Evolutionary conservation across 2,888 invertebrate genomes (phyloP), one percentile per base, ranked within the genome.

Genomic region (Oscheius sp.): DNA sequence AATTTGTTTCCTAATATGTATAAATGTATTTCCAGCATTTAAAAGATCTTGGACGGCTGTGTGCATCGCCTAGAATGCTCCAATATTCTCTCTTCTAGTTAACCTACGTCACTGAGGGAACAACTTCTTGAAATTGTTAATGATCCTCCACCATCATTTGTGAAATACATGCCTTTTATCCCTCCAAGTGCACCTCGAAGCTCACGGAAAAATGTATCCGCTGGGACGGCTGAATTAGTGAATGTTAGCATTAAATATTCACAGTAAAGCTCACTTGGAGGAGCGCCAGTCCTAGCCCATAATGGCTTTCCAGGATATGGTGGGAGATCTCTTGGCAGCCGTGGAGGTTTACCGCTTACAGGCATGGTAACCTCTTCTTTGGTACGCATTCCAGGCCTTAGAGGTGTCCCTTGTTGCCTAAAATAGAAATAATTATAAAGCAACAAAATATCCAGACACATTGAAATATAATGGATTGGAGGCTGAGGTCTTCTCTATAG

Each of bases 141-240:
- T 25, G 12, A 18, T 5, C 71, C 71, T 12, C 63, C 13, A 2
- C 71, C 71, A 41, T 61, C 71, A 18, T 71, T 56, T 21, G 46
- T 35, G 35, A 71, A 71, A 45, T 61, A 71, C 18, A 27, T 61
- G 3, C 71, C 71, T 9, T 29, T 49, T 23, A 71, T 35, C 2
- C 71, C 71, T 29, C 61, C 61, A n/a, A 71, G 43, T 12, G 71
- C 71, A 29, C 71, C 71, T 6, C 63, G 13, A 0, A 71, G 29
- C 41, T 71, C 61, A 16, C 56, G 49, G 25, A 25, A 49, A n/a
- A 71, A 29, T 1, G 41, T 23, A 9, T 59, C 59, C 49, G 16
- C 13, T 13, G 59, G 61, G 12, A 71, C 52, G 25, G 35, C 69
- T 69, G 23, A n/a, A 35, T 35, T 9, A 35, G 35, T n/a, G n/a